These are phyloP conservation scores for Semaprochilodus insignis DNA, from an alignment of 2,797 vertebrate species.

Conservation along the genomic window DNA sequence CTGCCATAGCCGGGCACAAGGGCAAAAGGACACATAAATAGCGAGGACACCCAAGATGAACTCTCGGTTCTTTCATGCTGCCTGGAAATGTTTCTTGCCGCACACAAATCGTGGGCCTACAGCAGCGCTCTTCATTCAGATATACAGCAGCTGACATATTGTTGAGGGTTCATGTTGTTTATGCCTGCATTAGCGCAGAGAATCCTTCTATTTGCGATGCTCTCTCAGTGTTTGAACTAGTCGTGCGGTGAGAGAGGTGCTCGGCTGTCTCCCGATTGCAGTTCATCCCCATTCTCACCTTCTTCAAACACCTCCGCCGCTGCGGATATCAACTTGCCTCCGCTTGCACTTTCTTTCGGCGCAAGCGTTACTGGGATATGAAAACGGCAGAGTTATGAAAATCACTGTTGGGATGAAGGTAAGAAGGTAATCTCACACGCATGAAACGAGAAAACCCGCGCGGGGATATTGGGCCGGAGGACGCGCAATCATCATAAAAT, in stretches of 20 bases:
- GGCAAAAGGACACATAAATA: background rate
- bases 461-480: conserved; percentile 29
- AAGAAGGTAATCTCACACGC: conserved; percentile 41
- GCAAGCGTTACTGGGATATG: conserved; percentile 17
- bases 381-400: conserved; percentile 30
- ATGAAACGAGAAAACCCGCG: conserved; percentile 21
- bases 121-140: conserved; percentile 13
- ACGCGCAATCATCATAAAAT: conserved; percentile 44
- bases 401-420: background rate
- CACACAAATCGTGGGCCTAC: background rate
- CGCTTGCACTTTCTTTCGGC: conserved; percentile 13
- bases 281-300: conserved; percentile 44
- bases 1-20: background rate
- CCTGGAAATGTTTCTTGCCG: background rate
- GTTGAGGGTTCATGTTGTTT: conserved; percentile 38
- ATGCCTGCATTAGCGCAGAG: conserved; percentile 32
- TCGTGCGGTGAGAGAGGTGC: conserved; percentile 8
- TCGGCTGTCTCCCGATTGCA: conserved; percentile 39
- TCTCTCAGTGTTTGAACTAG: conserved; percentile 42
- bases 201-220: conserved; percentile 43
- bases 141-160: conserved; percentile 32
- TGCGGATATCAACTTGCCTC: background rate
- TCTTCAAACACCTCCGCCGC: conserved; percentile 44
- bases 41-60: background rate
- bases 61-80: background rate